Percentiles rank a stretch among this genome's conserved stretches.
Evolutionary conservation across 2,797 vertebrate species (phyloP).

Genomic region (Delichon dasypus): DNA sequence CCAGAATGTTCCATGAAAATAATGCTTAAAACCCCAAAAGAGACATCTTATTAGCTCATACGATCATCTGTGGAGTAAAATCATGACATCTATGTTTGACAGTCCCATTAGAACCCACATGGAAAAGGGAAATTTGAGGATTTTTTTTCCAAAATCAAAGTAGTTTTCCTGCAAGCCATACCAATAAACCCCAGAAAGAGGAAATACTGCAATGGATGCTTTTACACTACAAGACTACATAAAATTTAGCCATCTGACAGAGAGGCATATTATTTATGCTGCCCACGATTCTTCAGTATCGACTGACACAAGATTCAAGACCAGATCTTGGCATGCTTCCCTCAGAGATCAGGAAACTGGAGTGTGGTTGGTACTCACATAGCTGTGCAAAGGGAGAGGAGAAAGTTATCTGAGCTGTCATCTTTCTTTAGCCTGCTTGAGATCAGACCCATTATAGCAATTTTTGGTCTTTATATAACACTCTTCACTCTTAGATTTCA

Average conservation of each 20-base stretch:
- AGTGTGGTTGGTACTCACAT: background rate
- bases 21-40: background rate
- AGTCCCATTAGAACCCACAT: background rate
- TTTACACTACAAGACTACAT: background rate
- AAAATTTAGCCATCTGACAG: background rate
- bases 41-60: background rate
- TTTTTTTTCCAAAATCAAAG: background rate
- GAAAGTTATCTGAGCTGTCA: background rate
- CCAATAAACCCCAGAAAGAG: background rate
- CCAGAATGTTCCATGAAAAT: background rate
- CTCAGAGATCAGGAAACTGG: background rate
- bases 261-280: background rate
- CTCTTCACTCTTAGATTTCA: slow-evolving; percentile 4
- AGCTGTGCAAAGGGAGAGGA: background rate
- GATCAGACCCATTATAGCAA: background rate
- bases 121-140: background rate
- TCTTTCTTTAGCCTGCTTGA: background rate
- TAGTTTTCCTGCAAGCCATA: background rate
- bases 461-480: background rate
- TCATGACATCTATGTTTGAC: background rate
- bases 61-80: background rate
- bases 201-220: background rate
- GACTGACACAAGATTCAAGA: background rate
- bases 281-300: background rate
- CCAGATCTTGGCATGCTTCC: background rate